These are phyloP conservation scores for Sphaeramia orbicularis DNA, from an alignment of 2,797 vertebrate species.

Conservation along the genomic window DNA sequence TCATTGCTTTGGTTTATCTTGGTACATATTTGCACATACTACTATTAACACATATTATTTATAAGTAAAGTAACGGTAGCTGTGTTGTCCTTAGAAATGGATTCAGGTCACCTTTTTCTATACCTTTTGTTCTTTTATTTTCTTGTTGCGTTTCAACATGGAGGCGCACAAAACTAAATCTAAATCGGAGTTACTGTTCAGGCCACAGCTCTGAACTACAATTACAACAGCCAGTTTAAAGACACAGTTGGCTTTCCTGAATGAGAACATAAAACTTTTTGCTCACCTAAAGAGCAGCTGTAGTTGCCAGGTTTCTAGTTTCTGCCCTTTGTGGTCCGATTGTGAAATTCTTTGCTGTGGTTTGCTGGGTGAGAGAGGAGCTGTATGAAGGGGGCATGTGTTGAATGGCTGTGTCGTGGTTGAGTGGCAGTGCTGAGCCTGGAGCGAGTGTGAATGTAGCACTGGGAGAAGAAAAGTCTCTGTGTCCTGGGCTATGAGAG, in stretches of 20 bases:
- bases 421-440: conserved; percentile 74
- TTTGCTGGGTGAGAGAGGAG: conserved; percentile 57
- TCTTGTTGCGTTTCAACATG: conserved; percentile 5
- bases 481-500: conserved; percentile 71
- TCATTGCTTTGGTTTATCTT: not conserved
- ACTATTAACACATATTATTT: too few species aligned
- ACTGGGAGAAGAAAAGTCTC: conserved; percentile 82
- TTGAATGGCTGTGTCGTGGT: conserved; percentile 71
- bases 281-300: conserved; percentile 72
- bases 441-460: conserved; percentile 76
- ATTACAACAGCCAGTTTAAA: conserved; percentile 60
- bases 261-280: conserved; percentile 40
- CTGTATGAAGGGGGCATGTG: conserved; percentile 61
- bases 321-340: conserved; percentile 68
- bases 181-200: conserved; percentile 17
- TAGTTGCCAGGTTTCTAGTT: conserved; percentile 70
- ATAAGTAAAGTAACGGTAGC: too few species aligned
- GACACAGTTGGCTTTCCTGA: conserved; percentile 31
- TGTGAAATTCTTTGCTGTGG: conserved; percentile 79
- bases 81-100: too few species aligned
- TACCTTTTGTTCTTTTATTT: not conserved
- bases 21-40: too few species aligned
- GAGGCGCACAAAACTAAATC: conserved; percentile 25
- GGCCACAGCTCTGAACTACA: conserved; percentile 40
- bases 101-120: too few species aligned